These are phyloP conservation scores for Sebastes cheni DNA, from an alignment of 2,797 vertebrate genomes.

Conservation along the genomic window DNA sequence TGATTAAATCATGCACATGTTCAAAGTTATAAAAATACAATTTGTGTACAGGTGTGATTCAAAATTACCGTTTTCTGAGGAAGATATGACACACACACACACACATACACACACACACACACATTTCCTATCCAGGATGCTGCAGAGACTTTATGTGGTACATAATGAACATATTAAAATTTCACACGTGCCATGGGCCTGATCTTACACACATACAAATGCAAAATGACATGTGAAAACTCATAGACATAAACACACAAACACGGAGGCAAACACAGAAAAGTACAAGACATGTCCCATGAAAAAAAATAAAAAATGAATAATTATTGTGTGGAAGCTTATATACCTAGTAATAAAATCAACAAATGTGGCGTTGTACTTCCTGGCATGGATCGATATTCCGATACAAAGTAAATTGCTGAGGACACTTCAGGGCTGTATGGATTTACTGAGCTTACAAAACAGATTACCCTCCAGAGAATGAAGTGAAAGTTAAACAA, in stretches of 20 bases:
- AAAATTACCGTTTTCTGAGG: not conserved
- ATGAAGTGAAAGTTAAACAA: constrained; percentile 57
- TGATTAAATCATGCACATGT: not conserved
- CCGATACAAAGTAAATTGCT: not conserved
- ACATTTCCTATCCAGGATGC: constrained; percentile 15
- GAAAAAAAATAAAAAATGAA: not conserved
- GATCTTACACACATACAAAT: not conserved
- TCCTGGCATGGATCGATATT: not conserved
- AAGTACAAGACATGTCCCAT: not conserved
- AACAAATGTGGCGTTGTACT: not conserved
- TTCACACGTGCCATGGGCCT: constrained; percentile 14
- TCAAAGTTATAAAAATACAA: not conserved
- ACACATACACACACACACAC: not conserved
- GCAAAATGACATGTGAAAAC: not conserved
- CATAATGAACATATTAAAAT: constrained; percentile 31
- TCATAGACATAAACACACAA: not conserved
- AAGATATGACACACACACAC: not conserved
- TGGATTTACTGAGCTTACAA: constrained; percentile 38
- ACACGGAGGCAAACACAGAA: not conserved
- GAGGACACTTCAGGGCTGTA: constrained; percentile 30
- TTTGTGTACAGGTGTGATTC: not conserved
- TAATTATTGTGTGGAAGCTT: not conserved
- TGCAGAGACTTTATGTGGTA: not conserved
- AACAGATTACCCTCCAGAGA: constrained; percentile 51
- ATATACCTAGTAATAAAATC: not conserved